These are phyloP conservation scores for Parelbella ahira DNA, from an alignment of 2,888 invertebrate species.

Conservation along the genomic window DNA sequence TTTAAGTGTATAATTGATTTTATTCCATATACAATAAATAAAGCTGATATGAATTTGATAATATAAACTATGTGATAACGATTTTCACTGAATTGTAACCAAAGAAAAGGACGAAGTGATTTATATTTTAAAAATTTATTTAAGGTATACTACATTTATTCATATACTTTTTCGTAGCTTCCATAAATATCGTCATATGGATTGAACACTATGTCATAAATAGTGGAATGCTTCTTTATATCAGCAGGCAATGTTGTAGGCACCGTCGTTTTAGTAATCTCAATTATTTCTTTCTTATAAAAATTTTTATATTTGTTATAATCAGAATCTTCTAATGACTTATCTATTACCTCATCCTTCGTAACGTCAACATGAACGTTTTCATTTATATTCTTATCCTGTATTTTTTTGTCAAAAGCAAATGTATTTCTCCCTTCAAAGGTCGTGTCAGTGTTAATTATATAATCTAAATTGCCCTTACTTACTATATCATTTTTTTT, in stretches of 20 bases:
- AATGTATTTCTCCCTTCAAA: slow-evolving; percentile 2
- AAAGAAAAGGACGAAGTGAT: no score
- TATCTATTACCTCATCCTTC: not conserved
- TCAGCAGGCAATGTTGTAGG: not conserved
- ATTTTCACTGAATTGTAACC: no score
- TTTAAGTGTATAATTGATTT: no score
- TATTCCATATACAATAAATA: no score
- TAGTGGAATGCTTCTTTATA: slow-evolving; percentile 29
- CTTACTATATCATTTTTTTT: no score
- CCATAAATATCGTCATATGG: slow-evolving; percentile 29
- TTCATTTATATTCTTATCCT: slow-evolving; percentile 5
- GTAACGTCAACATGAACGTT: slow-evolving; percentile 6
- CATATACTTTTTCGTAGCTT: slow-evolving; percentile 35
- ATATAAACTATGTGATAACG: slow-evolving; percentile 10
- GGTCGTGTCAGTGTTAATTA: not conserved
- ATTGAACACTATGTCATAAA: slow-evolving; percentile 37
- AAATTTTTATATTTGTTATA: not conserved
- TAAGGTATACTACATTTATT: slow-evolving; percentile 33
- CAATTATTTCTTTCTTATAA: slow-evolving; percentile 8
- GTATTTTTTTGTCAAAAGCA: slow-evolving; percentile 10
- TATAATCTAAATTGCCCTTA: slow-evolving; percentile 9
- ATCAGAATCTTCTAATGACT: not conserved
- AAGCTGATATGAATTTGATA: no score
- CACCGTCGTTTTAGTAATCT: slow-evolving; percentile 2
- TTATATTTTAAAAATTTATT: no score